phyloP scores from a whole-genome alignment of 2,888 invertebrate genomes.

The Cataglyphis livida region DNA sequence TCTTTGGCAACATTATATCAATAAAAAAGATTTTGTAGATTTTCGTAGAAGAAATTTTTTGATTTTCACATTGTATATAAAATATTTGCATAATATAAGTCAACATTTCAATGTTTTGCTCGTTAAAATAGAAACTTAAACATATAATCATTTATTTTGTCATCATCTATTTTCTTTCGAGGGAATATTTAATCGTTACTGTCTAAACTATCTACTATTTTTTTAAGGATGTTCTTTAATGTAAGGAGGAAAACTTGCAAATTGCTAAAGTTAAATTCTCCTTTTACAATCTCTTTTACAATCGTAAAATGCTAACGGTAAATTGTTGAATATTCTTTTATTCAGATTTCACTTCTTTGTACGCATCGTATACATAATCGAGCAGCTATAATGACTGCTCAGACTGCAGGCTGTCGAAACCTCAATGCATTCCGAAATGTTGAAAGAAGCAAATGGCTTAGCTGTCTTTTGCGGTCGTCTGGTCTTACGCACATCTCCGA shows the following conservation, averaged over 20 bases:
- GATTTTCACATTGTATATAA: neutral
- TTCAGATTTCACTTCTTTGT: constrained; percentile 38
- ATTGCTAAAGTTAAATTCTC: constrained; percentile 15
- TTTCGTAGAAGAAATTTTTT: neutral
- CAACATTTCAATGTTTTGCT: neutral
- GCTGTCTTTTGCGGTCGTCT: constrained; percentile 18
- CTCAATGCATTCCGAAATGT: constrained; percentile 15
- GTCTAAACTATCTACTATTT: neutral
- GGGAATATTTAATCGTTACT: neutral
- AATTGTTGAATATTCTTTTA: constrained; percentile 47
- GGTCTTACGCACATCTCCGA: constrained; percentile 55
- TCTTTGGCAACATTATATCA: neutral
- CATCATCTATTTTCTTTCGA: neutral
- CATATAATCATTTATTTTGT: constrained; percentile 1
- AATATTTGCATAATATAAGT: neutral
- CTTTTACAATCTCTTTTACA: constrained; percentile 9
- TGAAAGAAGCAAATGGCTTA: constrained; percentile 34
- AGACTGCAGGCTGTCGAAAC: constrained; percentile 15
- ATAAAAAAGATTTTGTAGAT: neutral
- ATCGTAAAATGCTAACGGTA: constrained; percentile 42
- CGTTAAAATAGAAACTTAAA: neutral
- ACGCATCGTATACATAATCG: constrained; percentile 43
- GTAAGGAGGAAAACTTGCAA: neutral
- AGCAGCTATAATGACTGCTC: constrained; percentile 23
- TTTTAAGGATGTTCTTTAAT: neutral